These are phyloP conservation scores for Spongilla lacustris DNA, from an alignment of 37 sponge, comb jelly and placozoan species.

Conservation along the genomic window DNA sequence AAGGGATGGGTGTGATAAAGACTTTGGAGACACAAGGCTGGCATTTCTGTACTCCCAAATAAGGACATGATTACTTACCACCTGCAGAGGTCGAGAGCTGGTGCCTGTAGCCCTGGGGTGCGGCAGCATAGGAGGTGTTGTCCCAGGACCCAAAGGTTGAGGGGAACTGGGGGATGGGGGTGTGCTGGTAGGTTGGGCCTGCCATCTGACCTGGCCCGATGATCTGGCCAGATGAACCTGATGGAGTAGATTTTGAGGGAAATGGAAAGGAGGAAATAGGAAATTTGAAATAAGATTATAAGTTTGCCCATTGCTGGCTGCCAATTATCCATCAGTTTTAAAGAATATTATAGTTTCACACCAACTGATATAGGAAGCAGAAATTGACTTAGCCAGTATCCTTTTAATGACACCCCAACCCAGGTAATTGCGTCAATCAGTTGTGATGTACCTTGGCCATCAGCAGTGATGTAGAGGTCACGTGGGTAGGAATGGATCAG, in stretches of 20 bases:
- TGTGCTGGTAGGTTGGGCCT: slow-evolving; percentile 9
- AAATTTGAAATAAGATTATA: too few species aligned
- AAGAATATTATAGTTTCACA: too few species aligned
- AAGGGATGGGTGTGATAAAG: neutral
- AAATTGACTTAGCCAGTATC: too few species aligned
- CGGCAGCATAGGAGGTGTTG: slow-evolving; percentile 31
- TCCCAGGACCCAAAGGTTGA: slow-evolving; percentile 60
- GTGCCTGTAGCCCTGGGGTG: neutral
- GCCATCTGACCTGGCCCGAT: neutral
- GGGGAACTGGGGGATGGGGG: slow-evolving; percentile 74
- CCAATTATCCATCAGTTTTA: too few species aligned
- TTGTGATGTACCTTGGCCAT: slow-evolving; percentile 29
- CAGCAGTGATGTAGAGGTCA: slow-evolving; percentile 5
- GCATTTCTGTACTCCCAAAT: neutral
- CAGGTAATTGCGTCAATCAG: neutral
- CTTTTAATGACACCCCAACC: too few species aligned
- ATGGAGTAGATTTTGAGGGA: neutral
- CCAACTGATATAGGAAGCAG: too few species aligned
- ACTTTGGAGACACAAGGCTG: neutral
- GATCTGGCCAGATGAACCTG: neutral
- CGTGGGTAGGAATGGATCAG: slow-evolving; percentile 42
- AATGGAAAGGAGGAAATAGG: neutral
- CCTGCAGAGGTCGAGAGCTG: neutral
- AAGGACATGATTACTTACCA: neutral
- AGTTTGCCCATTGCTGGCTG: too few species aligned